Percentiles rank a stretch among this genome's conserved stretches.
Conservation (phyloP, 1,140 invertebrate genomes). For the Drosophila ohnishii region DNA sequence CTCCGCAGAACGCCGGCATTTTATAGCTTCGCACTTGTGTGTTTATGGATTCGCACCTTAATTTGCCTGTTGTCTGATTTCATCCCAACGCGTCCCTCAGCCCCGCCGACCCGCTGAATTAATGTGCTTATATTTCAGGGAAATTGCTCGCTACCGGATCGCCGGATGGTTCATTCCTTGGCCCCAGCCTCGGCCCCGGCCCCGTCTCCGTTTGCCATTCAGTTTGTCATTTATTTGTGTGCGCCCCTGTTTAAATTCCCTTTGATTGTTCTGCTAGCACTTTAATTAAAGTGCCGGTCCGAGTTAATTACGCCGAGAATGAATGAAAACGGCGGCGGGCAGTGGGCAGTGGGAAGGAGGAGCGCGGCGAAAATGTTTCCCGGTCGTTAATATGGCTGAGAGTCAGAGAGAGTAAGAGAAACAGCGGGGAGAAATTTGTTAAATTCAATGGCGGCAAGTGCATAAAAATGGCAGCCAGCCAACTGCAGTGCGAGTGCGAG, state of each 20-base stretch:
- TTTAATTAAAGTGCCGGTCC: conserved; percentile 51
- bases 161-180: conserved; percentile 49
- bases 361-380: conserved; percentile 33
- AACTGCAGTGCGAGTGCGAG: conserved; percentile 35
- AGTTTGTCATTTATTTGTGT: conserved; percentile 59
- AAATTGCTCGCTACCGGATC: conserved; percentile 66
- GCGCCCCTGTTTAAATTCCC: conserved; percentile 58
- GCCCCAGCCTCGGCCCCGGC: background rate
- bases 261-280: conserved; percentile 59
- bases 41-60: conserved; percentile 82
- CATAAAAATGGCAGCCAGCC: conserved; percentile 69
- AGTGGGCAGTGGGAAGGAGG: background rate
- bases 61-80: conserved; percentile 80
- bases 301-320: conserved; percentile 68
- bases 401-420: conserved; percentile 10
- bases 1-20: conserved; percentile 52
- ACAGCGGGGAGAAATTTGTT: conserved; percentile 64
- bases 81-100: background rate
- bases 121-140: conserved; percentile 81
- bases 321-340: conserved; percentile 20
- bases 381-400: conserved; percentile 62
- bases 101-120: conserved; percentile 45
- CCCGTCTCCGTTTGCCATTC: conserved; percentile 37
- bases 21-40: conserved; percentile 80
- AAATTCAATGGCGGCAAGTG: conserved; percentile 69